These are phyloP conservation scores for Poecile montanus DNA, from an alignment of 2,797 vertebrate species.

Conservation along the genomic window DNA sequence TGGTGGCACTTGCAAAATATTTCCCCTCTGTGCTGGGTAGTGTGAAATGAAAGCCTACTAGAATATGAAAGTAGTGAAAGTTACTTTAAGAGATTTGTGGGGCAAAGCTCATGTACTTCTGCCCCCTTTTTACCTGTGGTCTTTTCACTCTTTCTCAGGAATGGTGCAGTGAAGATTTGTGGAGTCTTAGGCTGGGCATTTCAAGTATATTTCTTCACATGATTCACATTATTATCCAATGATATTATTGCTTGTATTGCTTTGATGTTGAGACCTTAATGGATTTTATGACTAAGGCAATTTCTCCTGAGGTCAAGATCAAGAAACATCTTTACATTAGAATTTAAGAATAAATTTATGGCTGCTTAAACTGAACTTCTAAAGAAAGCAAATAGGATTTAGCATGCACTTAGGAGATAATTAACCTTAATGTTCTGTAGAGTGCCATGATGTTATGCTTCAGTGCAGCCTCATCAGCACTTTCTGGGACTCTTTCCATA, in stretches of 20 bases:
- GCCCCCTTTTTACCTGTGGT: background rate
- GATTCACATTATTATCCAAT: background rate
- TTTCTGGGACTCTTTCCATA: background rate
- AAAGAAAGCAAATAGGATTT: background rate
- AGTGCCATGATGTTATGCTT: background rate
- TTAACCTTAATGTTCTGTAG: background rate
- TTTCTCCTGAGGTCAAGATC: background rate
- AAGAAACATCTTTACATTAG: background rate
- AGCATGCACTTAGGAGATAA: background rate
- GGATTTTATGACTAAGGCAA: background rate
- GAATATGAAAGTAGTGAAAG: background rate
- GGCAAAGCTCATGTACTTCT: background rate
- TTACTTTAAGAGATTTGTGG: background rate
- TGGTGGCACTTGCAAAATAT: background rate
- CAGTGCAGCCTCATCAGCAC: background rate
- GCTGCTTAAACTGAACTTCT: background rate
- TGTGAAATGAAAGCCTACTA: background rate
- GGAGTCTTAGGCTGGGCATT: background rate
- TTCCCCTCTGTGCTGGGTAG: background rate
- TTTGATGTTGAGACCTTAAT: background rate
- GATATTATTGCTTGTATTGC: background rate
- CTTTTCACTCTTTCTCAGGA: background rate
- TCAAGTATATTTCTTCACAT: background rate
- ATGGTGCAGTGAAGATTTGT: background rate
- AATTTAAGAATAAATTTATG: background rate